phyloP scores from a whole-genome alignment of 2,797 vertebrate species.

The Betta splendens region DNA sequence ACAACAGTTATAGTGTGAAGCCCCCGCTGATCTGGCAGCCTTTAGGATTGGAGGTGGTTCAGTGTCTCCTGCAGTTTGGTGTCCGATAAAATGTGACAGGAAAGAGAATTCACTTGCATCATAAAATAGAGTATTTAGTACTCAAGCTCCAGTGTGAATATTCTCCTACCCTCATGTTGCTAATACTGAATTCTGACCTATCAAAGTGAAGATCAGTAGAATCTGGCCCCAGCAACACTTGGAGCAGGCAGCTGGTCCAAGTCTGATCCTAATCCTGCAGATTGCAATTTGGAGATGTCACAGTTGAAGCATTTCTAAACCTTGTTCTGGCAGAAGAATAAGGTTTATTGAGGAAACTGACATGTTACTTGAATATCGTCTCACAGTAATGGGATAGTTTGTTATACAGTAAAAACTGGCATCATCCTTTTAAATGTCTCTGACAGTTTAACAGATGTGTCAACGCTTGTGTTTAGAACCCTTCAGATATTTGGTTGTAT shows the following conservation, averaged over 20 bases:
- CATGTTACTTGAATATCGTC: constrained; percentile 10
- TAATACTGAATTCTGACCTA: not conserved
- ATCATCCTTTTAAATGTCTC: constrained; percentile 20
- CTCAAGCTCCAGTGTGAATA: not conserved
- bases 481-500: constrained; percentile 20
- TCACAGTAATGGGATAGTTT: constrained; percentile 14
- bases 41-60: not conserved
- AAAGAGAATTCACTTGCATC: no score
- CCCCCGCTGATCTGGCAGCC: not conserved
- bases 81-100: not conserved
- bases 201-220: not conserved
- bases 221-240: not conserved
- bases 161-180: not conserved
- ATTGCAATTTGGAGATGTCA: not conserved
- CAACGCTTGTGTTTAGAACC: constrained; percentile 15
- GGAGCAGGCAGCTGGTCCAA: not conserved
- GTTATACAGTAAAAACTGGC: constrained; percentile 13
- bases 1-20: no score
- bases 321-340: constrained; percentile 6
- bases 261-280: constrained; percentile 6
- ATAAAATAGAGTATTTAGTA: not conserved
- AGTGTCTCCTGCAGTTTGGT: not conserved
- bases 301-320: not conserved
- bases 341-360: constrained; percentile 16
- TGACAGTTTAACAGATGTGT: constrained; percentile 22